Conservation (phyloP, 1,140 invertebrate species). For the Hylyphantes graminicola region DNA sequence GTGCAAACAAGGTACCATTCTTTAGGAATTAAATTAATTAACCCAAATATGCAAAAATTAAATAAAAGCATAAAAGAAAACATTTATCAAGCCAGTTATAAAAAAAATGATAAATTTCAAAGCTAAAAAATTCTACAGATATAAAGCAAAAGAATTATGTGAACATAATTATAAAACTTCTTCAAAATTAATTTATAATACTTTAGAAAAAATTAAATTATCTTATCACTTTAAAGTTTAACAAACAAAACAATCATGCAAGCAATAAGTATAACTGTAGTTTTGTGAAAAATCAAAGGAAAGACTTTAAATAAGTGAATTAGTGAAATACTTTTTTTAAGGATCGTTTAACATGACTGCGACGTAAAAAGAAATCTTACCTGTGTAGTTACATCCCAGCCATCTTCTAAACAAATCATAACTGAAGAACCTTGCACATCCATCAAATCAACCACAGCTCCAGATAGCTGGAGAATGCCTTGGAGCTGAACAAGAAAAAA, state of each 20-base stretch:
- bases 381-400: conserved; percentile 95
- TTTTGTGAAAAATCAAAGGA: not conserved
- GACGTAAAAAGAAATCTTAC: conserved; percentile 67
- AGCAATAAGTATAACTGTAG: too few relatives aligned
- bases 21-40: not conserved
- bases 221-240: too few relatives aligned
- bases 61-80: not conserved
- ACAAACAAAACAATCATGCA: too few relatives aligned
- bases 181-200: too few relatives aligned
- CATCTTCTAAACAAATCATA: conserved; percentile 93
- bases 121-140: too few relatives aligned
- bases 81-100: not conserved
- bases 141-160: too few relatives aligned
- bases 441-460: conserved; percentile 92
- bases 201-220: too few relatives aligned
- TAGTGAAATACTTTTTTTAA: too few relatives aligned
- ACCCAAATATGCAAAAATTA: not conserved
- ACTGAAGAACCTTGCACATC: conserved; percentile 96
- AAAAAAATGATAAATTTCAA: too few relatives aligned
- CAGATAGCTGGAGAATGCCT: conserved; percentile 87
- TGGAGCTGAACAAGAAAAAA: conserved; percentile 73
- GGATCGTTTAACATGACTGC: too few relatives aligned
- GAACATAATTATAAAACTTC: too few relatives aligned
- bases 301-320: too few relatives aligned
- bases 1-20: not conserved